Base-by-base conservation (phyloP, 2,113 vertebrate species). In the Microtus oregoni region DNA sequence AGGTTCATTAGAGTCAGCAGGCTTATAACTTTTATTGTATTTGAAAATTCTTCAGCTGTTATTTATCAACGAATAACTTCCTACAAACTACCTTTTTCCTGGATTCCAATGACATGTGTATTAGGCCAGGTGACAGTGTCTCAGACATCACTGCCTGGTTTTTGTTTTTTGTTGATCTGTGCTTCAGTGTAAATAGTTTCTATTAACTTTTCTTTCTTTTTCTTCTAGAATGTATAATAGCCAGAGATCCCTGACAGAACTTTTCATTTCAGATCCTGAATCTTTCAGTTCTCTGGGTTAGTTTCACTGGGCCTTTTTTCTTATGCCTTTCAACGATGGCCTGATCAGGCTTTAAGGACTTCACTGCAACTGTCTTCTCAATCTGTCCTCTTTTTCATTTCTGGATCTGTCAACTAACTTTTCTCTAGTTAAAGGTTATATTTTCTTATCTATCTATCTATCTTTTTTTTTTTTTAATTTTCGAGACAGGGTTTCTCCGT, bases 51-150 rank as follows among this genome's bases (percentile, higher is more conserved):
- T 86, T 95, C 50, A 90, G 68, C 9, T 20, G 78, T 52, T 92
- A 89, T 82, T 81, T 91, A 85, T 93, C 55, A 93, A 94, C 55
- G 89, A 94, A 78, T 91, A 86, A 19, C 79, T 92, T 35, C 63
- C 50, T 38, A 8, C 30, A 89, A 67, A 9, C 52, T 9, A 17
- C 55, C 24, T 47, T 17, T 70, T 47, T 61, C 78, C 41, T 61
- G 14, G 32, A 79, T 24, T 88, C 30, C 58, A 89, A 81, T 86
- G 63, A 47, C 67, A 86, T 22, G 14, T 32, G 22, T 19, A 58
- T 78, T 76, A 94, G n/a, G 87, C 28, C 13, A 94, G 14, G 4
- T 77, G 67, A 90, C 30, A 72, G 26, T 92, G 68, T 85, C n/a
- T 32, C 32, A 87, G 26, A 22, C 8, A 52, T 67, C 61, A 83